phyloP scores from a whole-genome alignment of 1,140 invertebrate genomes.

The Drosophila cardini region DNA sequence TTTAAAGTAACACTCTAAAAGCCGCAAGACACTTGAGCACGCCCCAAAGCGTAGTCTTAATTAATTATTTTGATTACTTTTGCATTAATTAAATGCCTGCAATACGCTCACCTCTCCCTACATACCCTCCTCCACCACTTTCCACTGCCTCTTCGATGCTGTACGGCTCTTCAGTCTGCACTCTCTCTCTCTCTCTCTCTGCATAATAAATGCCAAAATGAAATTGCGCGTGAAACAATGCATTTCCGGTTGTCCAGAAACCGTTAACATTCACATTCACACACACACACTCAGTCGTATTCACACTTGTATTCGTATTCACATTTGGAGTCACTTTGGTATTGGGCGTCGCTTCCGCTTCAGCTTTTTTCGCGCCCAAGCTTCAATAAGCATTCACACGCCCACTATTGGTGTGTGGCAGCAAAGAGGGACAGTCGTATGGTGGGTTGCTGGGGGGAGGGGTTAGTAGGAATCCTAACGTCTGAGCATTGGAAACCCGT shows the following conservation, averaged over 20 bases:
- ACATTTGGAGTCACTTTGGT: constrained; percentile 18
- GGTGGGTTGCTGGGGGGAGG: not conserved
- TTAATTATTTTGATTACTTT: constrained; percentile 73
- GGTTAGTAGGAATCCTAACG: constrained; percentile 29
- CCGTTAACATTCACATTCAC: constrained; percentile 36
- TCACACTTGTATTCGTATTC: constrained; percentile 35
- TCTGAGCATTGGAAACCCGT: constrained; percentile 40
- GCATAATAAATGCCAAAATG: constrained; percentile 65
- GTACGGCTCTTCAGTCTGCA: constrained; percentile 3
- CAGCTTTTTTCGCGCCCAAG: constrained; percentile 38
- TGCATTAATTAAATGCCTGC: constrained; percentile 62
- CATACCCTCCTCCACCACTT: not conserved
- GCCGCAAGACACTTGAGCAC: constrained; percentile 25
- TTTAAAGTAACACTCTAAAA: constrained; percentile 5
- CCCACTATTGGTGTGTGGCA: constrained; percentile 6
- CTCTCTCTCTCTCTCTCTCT: no score
- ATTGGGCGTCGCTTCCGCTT: constrained; percentile 28
- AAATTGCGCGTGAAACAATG: constrained; percentile 80
- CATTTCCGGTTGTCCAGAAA: constrained; percentile 61
- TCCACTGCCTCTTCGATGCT: not conserved
- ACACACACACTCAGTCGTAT: constrained; percentile 12
- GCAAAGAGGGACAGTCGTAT: not conserved
- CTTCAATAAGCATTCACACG: constrained; percentile 68
- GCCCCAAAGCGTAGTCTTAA: constrained; percentile 31
- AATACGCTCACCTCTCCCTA: not conserved